Conservation (phyloP, 1,140 invertebrate genomes). For the Parapsyche elsis region DNA sequence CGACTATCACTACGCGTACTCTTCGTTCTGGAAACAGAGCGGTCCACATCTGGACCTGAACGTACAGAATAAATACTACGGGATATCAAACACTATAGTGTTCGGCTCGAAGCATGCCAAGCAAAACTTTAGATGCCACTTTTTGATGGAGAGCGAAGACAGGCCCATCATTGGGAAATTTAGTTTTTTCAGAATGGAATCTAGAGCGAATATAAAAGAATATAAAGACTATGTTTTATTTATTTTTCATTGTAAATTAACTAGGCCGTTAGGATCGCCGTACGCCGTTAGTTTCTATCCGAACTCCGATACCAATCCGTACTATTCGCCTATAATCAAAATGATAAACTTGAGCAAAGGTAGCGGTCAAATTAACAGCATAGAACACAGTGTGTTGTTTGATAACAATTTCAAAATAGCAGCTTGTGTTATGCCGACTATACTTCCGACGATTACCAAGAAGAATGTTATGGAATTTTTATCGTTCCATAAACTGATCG, state of each 20-base stretch:
- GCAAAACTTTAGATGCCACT: constrained; percentile 67
- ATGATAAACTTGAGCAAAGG: constrained; percentile 59
- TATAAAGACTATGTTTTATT: constrained; percentile 61
- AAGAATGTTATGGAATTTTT: constrained; percentile 69
- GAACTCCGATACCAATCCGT: constrained; percentile 65
- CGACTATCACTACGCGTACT: constrained; percentile 68
- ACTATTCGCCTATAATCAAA: constrained; percentile 67
- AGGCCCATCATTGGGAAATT: constrained; percentile 68
- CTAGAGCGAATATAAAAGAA: constrained; percentile 51
- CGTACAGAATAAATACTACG: constrained; percentile 49
- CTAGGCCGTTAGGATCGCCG: constrained; percentile 63
- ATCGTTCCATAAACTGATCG: constrained; percentile 69
- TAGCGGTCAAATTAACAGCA: constrained; percentile 5
- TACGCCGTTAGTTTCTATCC: constrained; percentile 68
- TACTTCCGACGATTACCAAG: constrained; percentile 64
- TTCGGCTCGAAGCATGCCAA: constrained; percentile 62
- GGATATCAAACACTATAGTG: constrained; percentile 65
- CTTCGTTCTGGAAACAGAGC: constrained; percentile 67
- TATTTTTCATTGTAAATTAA: constrained; percentile 65
- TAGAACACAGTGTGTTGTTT: constrained; percentile 59
- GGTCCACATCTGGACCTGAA: constrained; percentile 60
- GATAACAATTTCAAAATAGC: constrained; percentile 66
- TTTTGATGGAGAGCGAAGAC: constrained; percentile 68
- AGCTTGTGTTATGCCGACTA: constrained; percentile 68
- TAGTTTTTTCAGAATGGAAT: constrained; percentile 58